Percentiles rank a stretch among this genome's conserved stretches.
Conservation (phyloP, 2,797 vertebrate species). For the Neopelma chrysocephalum region DNA sequence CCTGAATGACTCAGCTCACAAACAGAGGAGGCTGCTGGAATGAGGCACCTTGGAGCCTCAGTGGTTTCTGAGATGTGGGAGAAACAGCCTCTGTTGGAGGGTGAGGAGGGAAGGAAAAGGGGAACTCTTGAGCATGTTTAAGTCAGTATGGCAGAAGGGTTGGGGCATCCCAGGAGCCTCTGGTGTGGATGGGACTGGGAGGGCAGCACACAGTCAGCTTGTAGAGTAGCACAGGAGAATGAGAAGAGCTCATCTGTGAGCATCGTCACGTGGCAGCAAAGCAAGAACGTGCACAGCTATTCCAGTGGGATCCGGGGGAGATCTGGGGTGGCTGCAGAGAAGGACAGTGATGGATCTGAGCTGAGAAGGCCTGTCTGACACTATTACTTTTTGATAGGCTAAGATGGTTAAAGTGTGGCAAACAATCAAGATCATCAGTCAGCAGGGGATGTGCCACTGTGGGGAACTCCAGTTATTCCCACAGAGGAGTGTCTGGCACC, state of each 20-base stretch:
- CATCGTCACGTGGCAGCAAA: fast-evolving
- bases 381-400: background rate
- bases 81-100: background rate
- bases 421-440: background rate
- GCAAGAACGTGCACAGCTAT: fast-evolving
- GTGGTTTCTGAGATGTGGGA: background rate
- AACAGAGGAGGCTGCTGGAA: background rate
- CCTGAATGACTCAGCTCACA: slow-evolving; percentile 40
- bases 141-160: background rate
- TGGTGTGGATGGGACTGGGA: background rate
- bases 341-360: background rate
- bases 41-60: background rate
- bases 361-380: background rate
- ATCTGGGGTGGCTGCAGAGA: background rate
- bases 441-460: background rate
- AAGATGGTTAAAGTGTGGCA: background rate
- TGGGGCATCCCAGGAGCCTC: background rate
- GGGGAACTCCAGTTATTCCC: background rate
- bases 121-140: fast-evolving
- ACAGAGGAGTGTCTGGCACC: background rate
- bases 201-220: background rate
- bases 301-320: background rate
- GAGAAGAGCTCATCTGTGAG: background rate
- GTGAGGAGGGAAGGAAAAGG: background rate
- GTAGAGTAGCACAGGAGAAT: background rate